phyloP scores from a whole-genome alignment of 1,140 invertebrate species.

The Fopius arisanus region DNA sequence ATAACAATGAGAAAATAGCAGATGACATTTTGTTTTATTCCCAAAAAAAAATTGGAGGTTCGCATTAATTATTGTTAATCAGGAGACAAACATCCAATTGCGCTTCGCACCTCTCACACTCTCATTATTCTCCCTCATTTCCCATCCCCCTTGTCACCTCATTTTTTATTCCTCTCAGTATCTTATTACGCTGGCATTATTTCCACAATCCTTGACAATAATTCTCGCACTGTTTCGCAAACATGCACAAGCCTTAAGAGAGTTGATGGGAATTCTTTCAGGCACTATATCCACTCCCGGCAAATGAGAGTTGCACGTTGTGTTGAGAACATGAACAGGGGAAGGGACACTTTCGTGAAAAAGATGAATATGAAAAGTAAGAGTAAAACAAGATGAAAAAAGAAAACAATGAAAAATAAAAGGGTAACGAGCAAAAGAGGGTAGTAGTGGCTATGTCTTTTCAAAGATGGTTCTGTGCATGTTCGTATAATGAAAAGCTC shows the following conservation, averaged over 20 bases:
- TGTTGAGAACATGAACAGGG: background rate
- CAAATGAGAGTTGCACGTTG: slow-evolving; percentile 44
- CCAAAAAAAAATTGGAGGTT: no score
- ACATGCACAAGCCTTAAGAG: slow-evolving; percentile 20
- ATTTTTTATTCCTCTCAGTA: background rate
- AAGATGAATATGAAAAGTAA: slow-evolving; percentile 16
- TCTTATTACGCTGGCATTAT: slow-evolving; percentile 25
- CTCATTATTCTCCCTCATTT: background rate
- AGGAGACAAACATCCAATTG: no score
- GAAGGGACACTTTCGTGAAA: slow-evolving; percentile 17
- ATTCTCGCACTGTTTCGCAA: slow-evolving; percentile 24
- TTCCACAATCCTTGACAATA: slow-evolving; percentile 31
- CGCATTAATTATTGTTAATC: no score
- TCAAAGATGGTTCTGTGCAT: slow-evolving; percentile 43
- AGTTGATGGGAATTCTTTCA: slow-evolving; percentile 39
- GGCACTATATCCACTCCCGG: slow-evolving; percentile 32
- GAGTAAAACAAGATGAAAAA: slow-evolving; percentile 16
- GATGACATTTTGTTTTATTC: no score
- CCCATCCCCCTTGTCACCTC: background rate
- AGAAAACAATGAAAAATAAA: slow-evolving; percentile 16
- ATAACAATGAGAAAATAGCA: no score
- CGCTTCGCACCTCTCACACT: background rate
- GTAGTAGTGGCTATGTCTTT: slow-evolving; percentile 38
- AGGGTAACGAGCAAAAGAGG: slow-evolving; percentile 12
- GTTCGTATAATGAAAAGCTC: slow-evolving; percentile 58